A percentile compares a stretch with the other conserved stretches of the same genome.
These are phyloP conservation scores for Neomonachus schauinslandi DNA, from an alignment of 2,113 vertebrate genomes.

Conservation along the genomic window DNA sequence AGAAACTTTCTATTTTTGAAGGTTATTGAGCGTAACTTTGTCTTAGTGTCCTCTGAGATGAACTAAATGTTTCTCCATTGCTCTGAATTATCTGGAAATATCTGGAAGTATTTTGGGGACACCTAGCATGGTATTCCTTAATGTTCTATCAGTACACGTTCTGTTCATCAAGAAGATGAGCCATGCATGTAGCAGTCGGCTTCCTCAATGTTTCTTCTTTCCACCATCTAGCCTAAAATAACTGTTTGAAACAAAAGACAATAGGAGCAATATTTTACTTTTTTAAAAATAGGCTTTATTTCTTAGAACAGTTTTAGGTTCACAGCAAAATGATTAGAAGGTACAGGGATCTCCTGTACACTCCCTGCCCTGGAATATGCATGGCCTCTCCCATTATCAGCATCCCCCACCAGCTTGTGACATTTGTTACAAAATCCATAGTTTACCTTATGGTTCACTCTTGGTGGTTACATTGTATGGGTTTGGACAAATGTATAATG, in stretches of 20 bases:
- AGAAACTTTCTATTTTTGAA: not conserved
- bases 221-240: not conserved
- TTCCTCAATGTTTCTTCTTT: slow-evolving; percentile 15
- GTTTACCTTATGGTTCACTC: no score
- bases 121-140: not conserved
- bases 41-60: slow-evolving; percentile 64
- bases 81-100: slow-evolving; percentile 74
- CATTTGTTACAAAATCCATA: not conserved
- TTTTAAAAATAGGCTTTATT: not conserved
- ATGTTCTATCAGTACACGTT: slow-evolving; percentile 6
- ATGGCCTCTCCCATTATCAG: not conserved
- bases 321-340: not conserved
- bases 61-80: slow-evolving; percentile 64
- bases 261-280: not conserved
- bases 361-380: not conserved
- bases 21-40: not conserved
- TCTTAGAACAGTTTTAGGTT: not conserved
- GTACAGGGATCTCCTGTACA: not conserved
- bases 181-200: not conserved
- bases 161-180: slow-evolving; percentile 8
- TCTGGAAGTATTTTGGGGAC: slow-evolving; percentile 68
- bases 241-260: not conserved
- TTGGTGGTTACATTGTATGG: not conserved
- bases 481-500: not conserved
- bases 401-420: not conserved